Evolutionary conservation across 2,113 vertebrate genomes (phyloP).

Genomic region (Charina bottae): DNA sequence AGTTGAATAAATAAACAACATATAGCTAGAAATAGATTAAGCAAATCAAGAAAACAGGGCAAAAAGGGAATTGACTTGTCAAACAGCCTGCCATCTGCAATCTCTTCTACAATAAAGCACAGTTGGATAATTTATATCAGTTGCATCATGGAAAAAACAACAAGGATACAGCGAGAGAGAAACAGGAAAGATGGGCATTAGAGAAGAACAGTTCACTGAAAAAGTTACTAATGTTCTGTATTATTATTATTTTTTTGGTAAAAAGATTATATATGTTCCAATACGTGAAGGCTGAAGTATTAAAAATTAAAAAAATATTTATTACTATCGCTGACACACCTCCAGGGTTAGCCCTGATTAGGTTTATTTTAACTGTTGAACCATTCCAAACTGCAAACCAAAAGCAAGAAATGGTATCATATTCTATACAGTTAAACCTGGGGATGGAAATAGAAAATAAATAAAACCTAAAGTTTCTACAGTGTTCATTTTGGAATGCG

Average conservation of each 20-base stretch:
- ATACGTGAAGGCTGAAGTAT: neutral
- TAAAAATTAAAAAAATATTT: neutral
- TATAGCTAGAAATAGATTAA: slow-evolving; percentile 37
- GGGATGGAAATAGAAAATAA: neutral
- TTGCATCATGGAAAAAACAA: neutral
- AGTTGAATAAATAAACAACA: slow-evolving; percentile 45
- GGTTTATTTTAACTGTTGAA: neutral
- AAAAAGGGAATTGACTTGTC: slow-evolving; percentile 38
- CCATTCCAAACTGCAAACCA: neutral
- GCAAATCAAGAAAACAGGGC: slow-evolving; percentile 51
- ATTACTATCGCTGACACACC: neutral
- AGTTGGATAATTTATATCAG: slow-evolving; percentile 31
- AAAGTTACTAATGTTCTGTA: neutral
- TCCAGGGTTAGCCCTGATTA: neutral
- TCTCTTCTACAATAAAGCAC: slow-evolving; percentile 23
- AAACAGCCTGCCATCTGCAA: slow-evolving; percentile 7
- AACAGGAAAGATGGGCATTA: slow-evolving; percentile 28
- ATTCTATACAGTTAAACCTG: neutral
- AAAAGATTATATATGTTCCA: neutral
- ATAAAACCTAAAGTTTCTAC: neutral
- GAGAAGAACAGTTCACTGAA: slow-evolving; percentile 12
- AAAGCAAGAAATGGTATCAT: neutral
- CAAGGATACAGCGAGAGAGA: neutral
- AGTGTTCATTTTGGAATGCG: neutral
- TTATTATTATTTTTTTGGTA: too few species aligned